phyloP scores from a whole-genome alignment of 2,797 vertebrate genomes.

The Manis crassicaudata region DNA sequence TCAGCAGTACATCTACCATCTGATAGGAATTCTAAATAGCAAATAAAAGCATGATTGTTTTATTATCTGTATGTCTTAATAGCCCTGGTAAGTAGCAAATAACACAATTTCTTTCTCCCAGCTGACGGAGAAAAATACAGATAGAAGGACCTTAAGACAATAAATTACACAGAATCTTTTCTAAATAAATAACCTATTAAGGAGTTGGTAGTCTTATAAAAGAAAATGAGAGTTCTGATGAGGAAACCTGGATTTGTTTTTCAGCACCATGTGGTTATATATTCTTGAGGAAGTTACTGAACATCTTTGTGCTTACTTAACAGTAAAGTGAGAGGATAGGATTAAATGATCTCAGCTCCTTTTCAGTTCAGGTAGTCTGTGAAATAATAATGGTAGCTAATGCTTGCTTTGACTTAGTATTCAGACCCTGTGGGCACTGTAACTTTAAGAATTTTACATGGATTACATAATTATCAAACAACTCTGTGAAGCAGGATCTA shows the following conservation, averaged over 20 bases:
- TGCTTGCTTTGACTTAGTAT: background rate
- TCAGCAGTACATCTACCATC: background rate
- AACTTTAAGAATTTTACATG: background rate
- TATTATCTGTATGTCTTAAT: slow-evolving; percentile 49
- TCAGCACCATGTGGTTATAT: background rate
- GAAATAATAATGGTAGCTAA: background rate
- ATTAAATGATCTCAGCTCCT: background rate
- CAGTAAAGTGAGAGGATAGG: background rate
- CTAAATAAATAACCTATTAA: slow-evolving; percentile 38
- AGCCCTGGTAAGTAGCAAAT: slow-evolving; percentile 33
- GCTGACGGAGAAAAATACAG: slow-evolving; percentile 10
- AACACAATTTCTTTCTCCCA: background rate
- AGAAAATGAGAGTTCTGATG: slow-evolving; percentile 11
- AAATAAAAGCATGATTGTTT: slow-evolving; percentile 22
- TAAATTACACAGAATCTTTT: slow-evolving; percentile 32
- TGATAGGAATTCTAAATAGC: slow-evolving; percentile 14
- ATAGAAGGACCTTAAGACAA: slow-evolving; percentile 15
- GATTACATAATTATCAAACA: background rate
- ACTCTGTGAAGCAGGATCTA: background rate
- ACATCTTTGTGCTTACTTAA: background rate
- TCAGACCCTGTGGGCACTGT: background rate
- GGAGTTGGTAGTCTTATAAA: background rate
- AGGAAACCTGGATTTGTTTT: slow-evolving; percentile 5
- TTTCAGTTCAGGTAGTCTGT: background rate
- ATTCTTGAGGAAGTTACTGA: background rate